Conservation (phyloP, 2,113 vertebrate genomes). For the Mugil cephalus region DNA sequence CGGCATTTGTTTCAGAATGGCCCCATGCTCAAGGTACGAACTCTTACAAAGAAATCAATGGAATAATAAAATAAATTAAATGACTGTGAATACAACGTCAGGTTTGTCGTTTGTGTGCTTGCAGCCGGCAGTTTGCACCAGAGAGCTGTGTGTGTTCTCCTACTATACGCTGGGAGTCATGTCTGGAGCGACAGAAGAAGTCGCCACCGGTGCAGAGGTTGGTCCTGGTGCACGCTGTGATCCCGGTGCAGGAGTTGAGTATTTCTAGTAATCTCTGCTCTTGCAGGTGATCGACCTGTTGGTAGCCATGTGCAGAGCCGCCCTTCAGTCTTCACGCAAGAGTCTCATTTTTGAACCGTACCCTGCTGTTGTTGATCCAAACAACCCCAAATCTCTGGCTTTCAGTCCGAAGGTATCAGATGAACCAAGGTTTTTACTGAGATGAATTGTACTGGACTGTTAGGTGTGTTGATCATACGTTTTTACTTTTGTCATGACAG, state of each 20-base stretch:
- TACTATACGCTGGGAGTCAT: conserved; percentile 95
- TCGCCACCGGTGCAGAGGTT: conserved; percentile 96
- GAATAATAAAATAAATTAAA: neutral
- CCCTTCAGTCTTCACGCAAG: conserved; percentile 95
- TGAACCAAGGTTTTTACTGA: neutral
- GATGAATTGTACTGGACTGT: neutral
- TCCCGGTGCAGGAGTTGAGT: neutral
- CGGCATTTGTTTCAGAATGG: conserved; percentile 98
- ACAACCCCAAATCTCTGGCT: conserved; percentile 92
- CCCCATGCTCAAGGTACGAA: conserved; percentile 93
- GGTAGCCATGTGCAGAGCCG: conserved; percentile 96
- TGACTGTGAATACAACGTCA: neutral
- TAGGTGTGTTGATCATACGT: neutral
- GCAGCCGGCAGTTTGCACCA: conserved; percentile 94
- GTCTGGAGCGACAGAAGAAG: conserved; percentile 94
- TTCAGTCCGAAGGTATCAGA: conserved; percentile 94
- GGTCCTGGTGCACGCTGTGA: conserved; percentile 6
- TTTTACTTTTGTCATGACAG: conserved; percentile 72
- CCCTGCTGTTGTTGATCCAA: conserved; percentile 94
- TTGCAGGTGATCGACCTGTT: conserved; percentile 94
- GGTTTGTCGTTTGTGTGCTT: conserved; percentile 26
- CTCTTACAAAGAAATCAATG: neutral
- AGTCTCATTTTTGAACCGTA: conserved; percentile 98
- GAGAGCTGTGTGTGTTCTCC: conserved; percentile 97
- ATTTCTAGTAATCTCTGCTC: conserved; percentile 6